These are phyloP conservation scores for Burhinus oedicnemus DNA, from an alignment of 2,113 vertebrate species.

Conservation along the genomic window DNA sequence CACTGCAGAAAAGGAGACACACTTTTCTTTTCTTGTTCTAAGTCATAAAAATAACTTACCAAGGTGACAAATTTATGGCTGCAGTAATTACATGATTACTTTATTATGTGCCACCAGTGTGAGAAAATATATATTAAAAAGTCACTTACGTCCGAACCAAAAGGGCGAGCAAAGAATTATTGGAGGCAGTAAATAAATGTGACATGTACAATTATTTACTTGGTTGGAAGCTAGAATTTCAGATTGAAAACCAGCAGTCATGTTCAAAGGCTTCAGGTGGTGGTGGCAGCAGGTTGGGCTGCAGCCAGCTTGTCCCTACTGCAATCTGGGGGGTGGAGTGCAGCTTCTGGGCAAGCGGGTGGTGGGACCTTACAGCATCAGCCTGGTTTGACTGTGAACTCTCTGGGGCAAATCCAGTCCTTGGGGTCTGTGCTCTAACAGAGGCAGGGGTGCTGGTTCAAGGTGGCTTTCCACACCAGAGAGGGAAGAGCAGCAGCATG, in stretches of 20 bases:
- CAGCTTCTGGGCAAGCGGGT: too few species aligned
- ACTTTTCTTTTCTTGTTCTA: neutral
- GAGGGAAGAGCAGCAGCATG: neutral
- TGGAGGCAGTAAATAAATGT: conserved; percentile 18
- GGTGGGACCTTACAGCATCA: neutral
- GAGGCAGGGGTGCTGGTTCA: too few species aligned
- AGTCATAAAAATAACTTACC: conserved; percentile 20
- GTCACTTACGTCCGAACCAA: neutral
- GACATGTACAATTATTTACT: neutral
- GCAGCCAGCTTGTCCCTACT: neutral
- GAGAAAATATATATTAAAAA: conserved; percentile 41
- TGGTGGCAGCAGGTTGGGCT: neutral
- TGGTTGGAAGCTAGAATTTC: neutral
- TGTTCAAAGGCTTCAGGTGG: neutral
- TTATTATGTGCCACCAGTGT: conserved; percentile 46
- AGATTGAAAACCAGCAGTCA: neutral
- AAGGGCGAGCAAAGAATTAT: conserved; percentile 6
- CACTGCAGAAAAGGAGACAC: neutral
- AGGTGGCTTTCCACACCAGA: neutral
- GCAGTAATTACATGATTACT: conserved; percentile 52
- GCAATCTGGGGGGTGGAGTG: fast-evolving
- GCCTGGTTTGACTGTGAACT: neutral
- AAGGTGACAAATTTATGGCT: conserved; percentile 59
- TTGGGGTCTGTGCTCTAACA: too few species aligned
- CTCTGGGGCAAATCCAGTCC: neutral